Evolutionary conservation across 2,888 invertebrate genomes (phyloP).

Genomic region (Epistrophella euchroma): DNA sequence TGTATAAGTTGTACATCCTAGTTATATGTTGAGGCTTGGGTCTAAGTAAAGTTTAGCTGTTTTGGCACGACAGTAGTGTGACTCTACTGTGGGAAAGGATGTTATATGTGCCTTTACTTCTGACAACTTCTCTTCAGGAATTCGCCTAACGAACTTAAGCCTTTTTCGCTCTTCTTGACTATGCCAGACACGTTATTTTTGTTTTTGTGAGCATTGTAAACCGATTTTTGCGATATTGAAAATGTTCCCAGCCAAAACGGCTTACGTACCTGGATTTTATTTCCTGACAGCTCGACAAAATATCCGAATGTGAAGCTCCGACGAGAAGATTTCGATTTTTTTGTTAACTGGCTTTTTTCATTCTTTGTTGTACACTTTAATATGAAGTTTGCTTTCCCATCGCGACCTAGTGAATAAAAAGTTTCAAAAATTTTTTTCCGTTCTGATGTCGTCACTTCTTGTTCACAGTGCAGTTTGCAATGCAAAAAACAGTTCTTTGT

Average conservation of each 20-base stretch:
- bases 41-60: no score
- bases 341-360: constrained; percentile 22
- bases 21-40: no score
- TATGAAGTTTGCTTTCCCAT: constrained; percentile 29
- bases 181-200: not conserved
- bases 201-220: constrained; percentile 32
- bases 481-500: not conserved
- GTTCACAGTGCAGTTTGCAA: no score
- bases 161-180: no score
- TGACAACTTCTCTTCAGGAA: no score
- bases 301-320: constrained; percentile 16
- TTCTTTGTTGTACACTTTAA: constrained; percentile 14
- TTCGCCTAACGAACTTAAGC: no score
- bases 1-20: no score
- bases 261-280: constrained; percentile 29
- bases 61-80: no score
- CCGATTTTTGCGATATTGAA: constrained; percentile 38
- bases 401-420: constrained; percentile 27
- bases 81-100: no score
- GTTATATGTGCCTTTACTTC: no score
- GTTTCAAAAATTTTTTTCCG: not conserved
- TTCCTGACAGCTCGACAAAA: constrained; percentile 28
- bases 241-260: constrained; percentile 40
- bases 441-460: no score
- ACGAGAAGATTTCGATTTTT: not conserved